These are phyloP conservation scores for Mirounga angustirostris DNA, from an alignment of 2,113 vertebrate genomes.

Conservation along the genomic window DNA sequence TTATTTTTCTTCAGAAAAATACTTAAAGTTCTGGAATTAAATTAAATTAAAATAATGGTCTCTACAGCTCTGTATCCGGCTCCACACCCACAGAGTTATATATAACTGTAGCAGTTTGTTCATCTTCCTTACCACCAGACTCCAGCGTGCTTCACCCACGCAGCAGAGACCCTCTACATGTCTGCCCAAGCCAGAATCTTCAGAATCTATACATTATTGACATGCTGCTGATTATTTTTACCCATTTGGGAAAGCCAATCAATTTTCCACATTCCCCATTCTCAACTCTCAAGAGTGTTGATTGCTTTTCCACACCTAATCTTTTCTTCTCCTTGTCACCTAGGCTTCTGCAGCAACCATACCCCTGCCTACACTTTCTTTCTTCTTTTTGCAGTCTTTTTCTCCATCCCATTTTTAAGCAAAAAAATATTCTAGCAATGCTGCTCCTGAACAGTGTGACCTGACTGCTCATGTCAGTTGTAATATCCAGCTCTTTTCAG, in stretches of 20 bases:
- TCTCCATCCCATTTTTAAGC: neutral
- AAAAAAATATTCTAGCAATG: neutral
- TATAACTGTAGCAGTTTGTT: neutral
- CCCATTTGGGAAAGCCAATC: neutral
- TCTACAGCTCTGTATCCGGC: neutral
- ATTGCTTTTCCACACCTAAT: neutral
- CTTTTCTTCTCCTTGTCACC: neutral
- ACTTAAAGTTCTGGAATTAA: neutral
- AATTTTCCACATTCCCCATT: neutral
- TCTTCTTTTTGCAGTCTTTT: neutral
- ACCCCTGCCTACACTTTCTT: neutral
- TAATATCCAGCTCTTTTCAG: neutral
- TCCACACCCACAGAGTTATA: neutral
- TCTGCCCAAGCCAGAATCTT: neutral
- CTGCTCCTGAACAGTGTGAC: neutral
- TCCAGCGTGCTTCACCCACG: accelerated
- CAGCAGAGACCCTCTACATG: accelerated
- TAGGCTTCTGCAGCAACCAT: neutral
- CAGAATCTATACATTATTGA: neutral
- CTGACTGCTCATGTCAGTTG: neutral
- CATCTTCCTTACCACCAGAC: neutral
- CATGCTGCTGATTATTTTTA: neutral
- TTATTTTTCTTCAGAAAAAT: neutral
- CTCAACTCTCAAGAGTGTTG: neutral
- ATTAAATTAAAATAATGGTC: neutral